Evolutionary conservation across 2,797 vertebrate genomes (phyloP).

Genomic region (Florisuga fusca): DNA sequence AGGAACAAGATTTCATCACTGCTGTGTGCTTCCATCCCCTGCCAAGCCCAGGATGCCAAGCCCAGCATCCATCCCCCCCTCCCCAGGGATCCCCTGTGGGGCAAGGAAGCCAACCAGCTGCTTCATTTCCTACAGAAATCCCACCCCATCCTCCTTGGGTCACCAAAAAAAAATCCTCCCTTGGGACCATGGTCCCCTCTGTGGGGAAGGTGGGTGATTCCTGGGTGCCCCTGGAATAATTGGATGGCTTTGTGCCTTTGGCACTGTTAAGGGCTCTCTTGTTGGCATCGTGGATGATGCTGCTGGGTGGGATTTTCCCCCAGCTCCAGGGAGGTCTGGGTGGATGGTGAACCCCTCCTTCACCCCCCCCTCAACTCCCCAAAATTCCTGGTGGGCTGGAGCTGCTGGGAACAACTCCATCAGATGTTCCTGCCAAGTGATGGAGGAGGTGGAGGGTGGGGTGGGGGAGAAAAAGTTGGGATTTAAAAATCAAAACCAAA

Average conservation of each 20-base stretch:
- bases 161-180: not conserved
- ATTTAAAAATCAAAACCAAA: not conserved
- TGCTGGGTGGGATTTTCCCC: not conserved
- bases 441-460: too few relatives aligned
- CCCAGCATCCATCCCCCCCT: not conserved
- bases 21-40: not conserved
- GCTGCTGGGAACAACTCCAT: not conserved
- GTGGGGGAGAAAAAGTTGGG: not conserved
- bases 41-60: slow-evolving; percentile 39
- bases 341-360: rapidly evolving
- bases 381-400: not conserved
- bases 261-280: not conserved
- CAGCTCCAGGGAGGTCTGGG: not conserved
- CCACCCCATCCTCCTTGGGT: not conserved
- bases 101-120: not conserved
- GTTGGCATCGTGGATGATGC: rapidly evolving
- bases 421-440: not conserved
- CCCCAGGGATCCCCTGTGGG: rapidly evolving
- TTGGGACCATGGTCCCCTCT: not conserved
- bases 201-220: not conserved
- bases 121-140: slow-evolving; percentile 22
- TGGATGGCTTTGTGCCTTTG: rapidly evolving
- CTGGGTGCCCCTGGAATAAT: not conserved
- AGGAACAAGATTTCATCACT: too few relatives aligned
- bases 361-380: too few relatives aligned